These are phyloP conservation scores for Oligia latruncula DNA, from an alignment of 2,888 invertebrate species.

Conservation along the genomic window DNA sequence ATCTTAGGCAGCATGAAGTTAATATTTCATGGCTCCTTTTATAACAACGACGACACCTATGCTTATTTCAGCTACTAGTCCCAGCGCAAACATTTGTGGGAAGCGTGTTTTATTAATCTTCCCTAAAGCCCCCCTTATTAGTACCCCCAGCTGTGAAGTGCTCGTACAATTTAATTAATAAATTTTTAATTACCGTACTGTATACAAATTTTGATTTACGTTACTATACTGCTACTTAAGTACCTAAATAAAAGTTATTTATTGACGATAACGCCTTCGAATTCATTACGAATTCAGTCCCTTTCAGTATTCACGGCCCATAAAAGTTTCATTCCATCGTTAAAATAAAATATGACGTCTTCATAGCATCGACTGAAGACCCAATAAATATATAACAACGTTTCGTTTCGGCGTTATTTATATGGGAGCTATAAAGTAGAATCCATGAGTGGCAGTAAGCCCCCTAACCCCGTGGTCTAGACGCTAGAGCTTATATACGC, in stretches of 20 bases:
- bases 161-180: neutral
- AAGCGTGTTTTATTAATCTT: neutral
- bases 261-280: conserved; percentile 16
- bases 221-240: neutral
- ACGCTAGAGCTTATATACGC: too few relatives aligned
- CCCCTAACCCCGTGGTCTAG: neutral
- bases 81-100: neutral
- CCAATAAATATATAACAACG: conserved; percentile 22
- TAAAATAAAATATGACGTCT: conserved; percentile 44
- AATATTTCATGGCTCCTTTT: neutral
- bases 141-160: neutral
- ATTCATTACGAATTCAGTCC: conserved; percentile 15
- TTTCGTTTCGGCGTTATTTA: conserved; percentile 1
- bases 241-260: conserved; percentile 18
- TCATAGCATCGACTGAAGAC: conserved; percentile 6
- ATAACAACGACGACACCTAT: neutral
- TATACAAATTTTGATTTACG: conserved; percentile 10
- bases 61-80: neutral
- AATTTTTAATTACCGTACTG: neutral
- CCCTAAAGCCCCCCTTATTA: neutral
- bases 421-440: neutral
- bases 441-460: neutral
- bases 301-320: conserved; percentile 27
- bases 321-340: conserved; percentile 32
- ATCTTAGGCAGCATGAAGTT: neutral